Conservation (phyloP, 2,888 invertebrate species). For the Agonopterix alstromeriana region DNA sequence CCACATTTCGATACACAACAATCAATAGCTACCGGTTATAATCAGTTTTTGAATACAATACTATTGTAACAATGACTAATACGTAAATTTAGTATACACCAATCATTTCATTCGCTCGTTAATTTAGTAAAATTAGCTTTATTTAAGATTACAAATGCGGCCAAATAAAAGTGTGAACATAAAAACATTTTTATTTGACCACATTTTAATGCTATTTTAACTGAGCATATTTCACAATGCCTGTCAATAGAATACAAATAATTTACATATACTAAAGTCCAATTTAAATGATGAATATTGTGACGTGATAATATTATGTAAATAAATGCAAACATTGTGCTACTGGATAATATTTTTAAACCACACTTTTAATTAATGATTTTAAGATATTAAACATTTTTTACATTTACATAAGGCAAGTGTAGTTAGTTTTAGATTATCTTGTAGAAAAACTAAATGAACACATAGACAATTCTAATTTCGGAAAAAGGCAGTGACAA, state of each 20-base stretch:
- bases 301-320: constrained; percentile 30
- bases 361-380: constrained; percentile 3
- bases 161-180: constrained; percentile 18
- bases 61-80: constrained; percentile 16
- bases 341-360: constrained; percentile 7
- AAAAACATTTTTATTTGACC: constrained; percentile 1
- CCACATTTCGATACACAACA: constrained; percentile 33
- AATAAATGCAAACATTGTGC: constrained; percentile 61
- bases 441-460: constrained; percentile 45
- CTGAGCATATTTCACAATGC: constrained; percentile 4
- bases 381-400: constrained; percentile 6
- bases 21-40: constrained; percentile 34
- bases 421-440: constrained; percentile 17
- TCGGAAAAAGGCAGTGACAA: constrained; percentile 53
- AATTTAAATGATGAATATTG: constrained; percentile 4
- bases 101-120: constrained; percentile 1
- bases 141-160: constrained; percentile 19
- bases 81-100: background rate
- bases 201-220: background rate
- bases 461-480: constrained; percentile 48
- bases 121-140: constrained; percentile 8
- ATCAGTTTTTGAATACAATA: constrained; percentile 17
- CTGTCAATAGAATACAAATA: background rate
- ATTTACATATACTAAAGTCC: background rate
- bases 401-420: constrained; percentile 46